Evolutionary conservation across 2,888 invertebrate species (phyloP).

Genomic region (Deroplatys truncata): DNA sequence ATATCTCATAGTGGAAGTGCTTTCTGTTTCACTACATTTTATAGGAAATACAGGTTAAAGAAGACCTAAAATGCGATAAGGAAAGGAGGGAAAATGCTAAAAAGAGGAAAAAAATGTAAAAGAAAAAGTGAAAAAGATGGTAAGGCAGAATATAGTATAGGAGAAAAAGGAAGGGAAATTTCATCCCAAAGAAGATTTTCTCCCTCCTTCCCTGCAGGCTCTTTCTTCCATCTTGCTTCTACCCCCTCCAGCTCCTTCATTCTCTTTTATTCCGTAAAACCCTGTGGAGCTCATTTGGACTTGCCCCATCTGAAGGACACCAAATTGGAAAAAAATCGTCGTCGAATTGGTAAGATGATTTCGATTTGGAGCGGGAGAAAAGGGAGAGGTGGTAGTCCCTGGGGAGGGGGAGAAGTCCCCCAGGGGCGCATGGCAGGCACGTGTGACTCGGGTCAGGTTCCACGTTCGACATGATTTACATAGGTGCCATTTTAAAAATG

Average conservation of each 20-base stretch:
- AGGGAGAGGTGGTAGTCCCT: constrained; percentile 8
- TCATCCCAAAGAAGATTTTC: background rate
- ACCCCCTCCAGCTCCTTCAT: background rate
- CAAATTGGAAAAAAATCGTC: constrained; percentile 31
- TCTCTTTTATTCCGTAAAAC: constrained; percentile 23
- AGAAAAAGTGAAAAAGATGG: background rate
- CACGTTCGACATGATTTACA: background rate
- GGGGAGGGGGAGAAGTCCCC: background rate
- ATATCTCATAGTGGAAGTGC: background rate
- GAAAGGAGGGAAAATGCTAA: background rate
- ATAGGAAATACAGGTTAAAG: background rate
- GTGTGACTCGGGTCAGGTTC: background rate
- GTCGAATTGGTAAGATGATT: constrained; percentile 31
- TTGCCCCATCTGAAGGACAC: constrained; percentile 22
- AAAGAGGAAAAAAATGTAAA: background rate
- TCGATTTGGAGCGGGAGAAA: constrained; percentile 27
- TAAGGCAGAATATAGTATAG: background rate
- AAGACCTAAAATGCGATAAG: background rate
- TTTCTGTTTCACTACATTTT: background rate
- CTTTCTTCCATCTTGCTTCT: background rate
- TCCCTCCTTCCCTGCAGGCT: background rate
- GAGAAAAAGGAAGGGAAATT: background rate
- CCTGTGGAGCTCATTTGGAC: constrained; percentile 30
- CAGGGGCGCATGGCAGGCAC: background rate
- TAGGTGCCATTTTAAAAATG: background rate